Evolutionary conservation across 1,140 invertebrate species (phyloP), one percentile per base, ranked within the genome.

Genomic region (Metaphire vulgaris): DNA sequence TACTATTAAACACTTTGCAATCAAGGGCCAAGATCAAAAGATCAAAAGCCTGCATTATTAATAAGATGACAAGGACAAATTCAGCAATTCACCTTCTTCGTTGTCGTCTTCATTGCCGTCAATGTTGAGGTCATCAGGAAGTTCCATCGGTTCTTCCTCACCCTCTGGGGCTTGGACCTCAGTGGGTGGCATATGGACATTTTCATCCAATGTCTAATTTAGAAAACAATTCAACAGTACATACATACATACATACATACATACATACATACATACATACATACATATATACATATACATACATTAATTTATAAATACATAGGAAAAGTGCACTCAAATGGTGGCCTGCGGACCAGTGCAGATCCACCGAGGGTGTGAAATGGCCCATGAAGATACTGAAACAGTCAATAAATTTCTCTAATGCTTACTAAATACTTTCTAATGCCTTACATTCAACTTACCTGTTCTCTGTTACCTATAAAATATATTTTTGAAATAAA

Each of bases 181-280:
- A 83, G 95, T 92, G 84, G 94, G 91, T 29, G 92, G 92, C 89
- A 96, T 93, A 0, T 91, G 87, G 86, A 95, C 92, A 83, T 94
- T 91, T 81, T 94, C 92, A 84, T 93, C 91, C 78, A 90, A 71
- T 31, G 75, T n/a, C 76, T 77, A 33, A 21, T 75, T 33, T 26
- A 26, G 6, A 26, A 32, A 76, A 76, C 31, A 31, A 71, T n/a
- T 29, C 30, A 71, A 75, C 26, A 74, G 74, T 74, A 26, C 67
- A 69, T 26, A 74, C 2, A 64, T 15, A 29, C 32, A 68, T 16
- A 1, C 67, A 69, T 69, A 69, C 31, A 28, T 69, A 28, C 31
- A 31, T 28, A 26, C 31, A 28, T 69, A 26, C n/a, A 31, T 69
- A 69, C n/a, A 69, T 12, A 69, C 21, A 21, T 56, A 56, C 21